Percentiles rank a stretch among this genome's conserved stretches.
Evolutionary conservation across 2,113 vertebrate genomes (phyloP).

Genomic region (Ranitomeya imitator): DNA sequence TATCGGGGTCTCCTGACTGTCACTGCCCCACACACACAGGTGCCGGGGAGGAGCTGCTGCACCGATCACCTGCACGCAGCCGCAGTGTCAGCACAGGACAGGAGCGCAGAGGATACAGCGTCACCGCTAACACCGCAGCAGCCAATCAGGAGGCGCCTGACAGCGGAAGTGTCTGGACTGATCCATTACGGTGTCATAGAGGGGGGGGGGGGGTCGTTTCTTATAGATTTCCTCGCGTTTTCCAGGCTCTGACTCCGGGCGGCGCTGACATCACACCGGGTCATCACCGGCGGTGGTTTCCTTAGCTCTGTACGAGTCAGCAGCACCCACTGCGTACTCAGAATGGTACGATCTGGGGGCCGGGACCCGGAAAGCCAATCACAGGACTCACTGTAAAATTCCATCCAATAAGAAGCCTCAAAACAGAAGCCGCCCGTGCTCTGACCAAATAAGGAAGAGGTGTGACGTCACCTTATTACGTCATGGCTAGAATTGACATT

Average conservation of each 20-base stretch:
- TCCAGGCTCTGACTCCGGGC: neutral
- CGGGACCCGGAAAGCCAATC: constrained; percentile 5
- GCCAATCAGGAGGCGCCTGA: neutral
- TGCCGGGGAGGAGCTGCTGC: neutral
- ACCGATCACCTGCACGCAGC: neutral
- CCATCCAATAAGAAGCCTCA: neutral
- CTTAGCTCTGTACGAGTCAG: neutral
- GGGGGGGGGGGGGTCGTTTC: neutral
- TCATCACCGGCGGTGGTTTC: neutral
- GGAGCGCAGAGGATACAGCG: neutral
- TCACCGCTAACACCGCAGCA: neutral
- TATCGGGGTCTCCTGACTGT: neutral
- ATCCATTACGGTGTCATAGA: neutral
- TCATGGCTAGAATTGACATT: no score
- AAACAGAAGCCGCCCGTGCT: neutral
- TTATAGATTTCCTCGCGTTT: neutral
- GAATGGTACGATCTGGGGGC: neutral
- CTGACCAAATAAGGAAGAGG: no score
- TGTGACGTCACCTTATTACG: no score
- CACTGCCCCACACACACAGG: neutral
- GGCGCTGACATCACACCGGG: neutral
- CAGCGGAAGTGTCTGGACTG: neutral
- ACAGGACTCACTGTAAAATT: neutral
- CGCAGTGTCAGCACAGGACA: no score
- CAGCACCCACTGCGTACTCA: neutral